Evolutionary conservation across 2,113 vertebrate genomes (phyloP).

Genomic region (Eulemur macaco): DNA sequence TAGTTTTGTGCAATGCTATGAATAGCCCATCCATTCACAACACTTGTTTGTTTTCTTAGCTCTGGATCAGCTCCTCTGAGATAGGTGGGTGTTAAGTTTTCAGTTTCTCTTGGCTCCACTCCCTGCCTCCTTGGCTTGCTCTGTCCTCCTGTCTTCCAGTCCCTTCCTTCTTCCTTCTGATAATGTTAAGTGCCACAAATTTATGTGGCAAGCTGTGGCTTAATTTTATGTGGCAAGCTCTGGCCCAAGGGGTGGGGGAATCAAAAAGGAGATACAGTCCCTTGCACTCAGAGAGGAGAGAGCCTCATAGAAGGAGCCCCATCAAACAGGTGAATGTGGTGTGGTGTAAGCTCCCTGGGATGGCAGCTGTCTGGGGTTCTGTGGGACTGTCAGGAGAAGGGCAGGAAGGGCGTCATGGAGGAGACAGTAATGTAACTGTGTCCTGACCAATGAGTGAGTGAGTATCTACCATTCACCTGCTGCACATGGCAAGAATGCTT

Average conservation of each 20-base stretch:
- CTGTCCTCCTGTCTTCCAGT: slow-evolving; percentile 10
- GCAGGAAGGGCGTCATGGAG: not conserved
- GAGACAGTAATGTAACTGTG: not conserved
- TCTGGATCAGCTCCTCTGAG: not conserved
- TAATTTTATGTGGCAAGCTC: not conserved
- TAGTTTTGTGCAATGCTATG: not conserved
- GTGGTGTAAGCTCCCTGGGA: not conserved
- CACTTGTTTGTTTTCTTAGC: slow-evolving; percentile 35
- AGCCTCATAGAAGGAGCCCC: not conserved
- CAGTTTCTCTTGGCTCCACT: slow-evolving; percentile 46
- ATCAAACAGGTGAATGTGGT: not conserved
- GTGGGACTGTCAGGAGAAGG: not conserved
- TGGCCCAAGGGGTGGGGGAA: not conserved
- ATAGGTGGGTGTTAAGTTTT: not conserved
- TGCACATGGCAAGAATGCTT: not conserved
- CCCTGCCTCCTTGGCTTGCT: slow-evolving; percentile 3
- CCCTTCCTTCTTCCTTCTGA: not conserved
- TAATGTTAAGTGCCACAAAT: not conserved
- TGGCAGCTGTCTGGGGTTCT: not conserved
- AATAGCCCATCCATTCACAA: slow-evolving; percentile 13
- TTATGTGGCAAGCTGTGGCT: not conserved
- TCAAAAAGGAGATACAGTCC: not conserved
- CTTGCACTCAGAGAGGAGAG: not conserved
- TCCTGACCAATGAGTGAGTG: not conserved
- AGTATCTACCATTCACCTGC: not conserved